Percentiles rank a stretch among this genome's conserved stretches.
phyloP scores from a whole-genome alignment of 2,113 vertebrate species.

The Myiozetetes cayanensis region DNA sequence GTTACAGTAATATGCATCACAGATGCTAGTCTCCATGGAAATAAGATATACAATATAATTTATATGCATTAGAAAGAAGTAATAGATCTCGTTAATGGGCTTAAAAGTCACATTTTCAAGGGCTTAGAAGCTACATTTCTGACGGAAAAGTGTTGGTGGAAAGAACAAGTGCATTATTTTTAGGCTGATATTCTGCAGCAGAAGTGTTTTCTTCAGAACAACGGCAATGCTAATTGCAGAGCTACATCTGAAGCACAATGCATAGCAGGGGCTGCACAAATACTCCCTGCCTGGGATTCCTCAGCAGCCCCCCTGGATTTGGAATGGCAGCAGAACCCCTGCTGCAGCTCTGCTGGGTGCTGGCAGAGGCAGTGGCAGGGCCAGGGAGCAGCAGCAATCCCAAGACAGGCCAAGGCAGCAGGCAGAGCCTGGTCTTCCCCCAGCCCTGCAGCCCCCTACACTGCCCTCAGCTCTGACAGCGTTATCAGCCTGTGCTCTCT shows the following conservation, averaged over 20 bases:
- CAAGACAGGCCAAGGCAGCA: not conserved
- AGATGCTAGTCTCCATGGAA: not conserved
- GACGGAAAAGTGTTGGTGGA: not conserved
- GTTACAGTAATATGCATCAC: not conserved
- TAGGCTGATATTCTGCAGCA: not conserved
- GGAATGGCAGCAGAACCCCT: not conserved
- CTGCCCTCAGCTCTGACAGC: not conserved
- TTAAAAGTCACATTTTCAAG: not conserved
- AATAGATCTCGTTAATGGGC: not conserved
- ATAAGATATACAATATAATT: not conserved
- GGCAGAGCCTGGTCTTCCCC: not conserved
- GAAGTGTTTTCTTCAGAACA: not conserved
- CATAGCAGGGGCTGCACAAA: not conserved
- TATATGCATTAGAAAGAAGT: not conserved
- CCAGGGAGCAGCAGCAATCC: fast-evolving
- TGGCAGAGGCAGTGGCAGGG: not conserved
- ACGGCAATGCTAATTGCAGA: not conserved
- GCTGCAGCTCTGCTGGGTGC: not conserved
- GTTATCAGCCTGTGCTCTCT: not conserved
- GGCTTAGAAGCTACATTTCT: not conserved
- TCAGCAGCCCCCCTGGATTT: not conserved
- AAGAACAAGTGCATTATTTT: not conserved
- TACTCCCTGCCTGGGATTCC: not conserved
- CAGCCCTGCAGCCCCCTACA: not conserved
- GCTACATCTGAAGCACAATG: not conserved